A percentile compares a stretch with the other conserved stretches of the same genome.
phyloP scores from a whole-genome alignment of 2,797 vertebrate genomes.

The Chelmon rostratus region DNA sequence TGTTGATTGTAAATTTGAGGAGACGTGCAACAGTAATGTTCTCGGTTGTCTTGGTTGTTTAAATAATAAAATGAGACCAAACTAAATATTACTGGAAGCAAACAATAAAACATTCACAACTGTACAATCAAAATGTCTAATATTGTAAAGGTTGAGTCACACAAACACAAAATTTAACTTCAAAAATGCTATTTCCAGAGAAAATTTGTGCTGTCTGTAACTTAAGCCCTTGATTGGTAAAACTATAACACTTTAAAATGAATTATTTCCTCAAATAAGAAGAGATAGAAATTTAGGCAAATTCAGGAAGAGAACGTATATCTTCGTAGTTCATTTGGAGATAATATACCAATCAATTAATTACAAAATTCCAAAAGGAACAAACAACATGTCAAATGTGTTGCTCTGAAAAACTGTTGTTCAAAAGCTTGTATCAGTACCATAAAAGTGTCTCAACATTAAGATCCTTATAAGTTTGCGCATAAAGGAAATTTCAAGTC shows the following conservation, averaged over 20 bases:
- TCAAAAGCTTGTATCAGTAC: background rate
- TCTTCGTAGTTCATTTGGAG: background rate
- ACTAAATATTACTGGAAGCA: background rate
- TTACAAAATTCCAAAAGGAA: background rate
- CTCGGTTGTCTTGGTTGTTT: conserved; percentile 4
- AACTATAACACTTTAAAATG: conserved; percentile 4
- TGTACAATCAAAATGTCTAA: conserved; percentile 64
- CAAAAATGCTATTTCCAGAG: conserved; percentile 6
- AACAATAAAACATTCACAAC: conserved; percentile 29
- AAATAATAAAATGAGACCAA: conserved; percentile 16
- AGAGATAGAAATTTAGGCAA: background rate
- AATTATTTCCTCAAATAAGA: background rate
- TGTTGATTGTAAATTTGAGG: conserved; percentile 16
- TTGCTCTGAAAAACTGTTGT: background rate
- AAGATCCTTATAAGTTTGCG: conserved; percentile 1
- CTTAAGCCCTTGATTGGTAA: conserved; percentile 54
- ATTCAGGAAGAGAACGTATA: background rate
- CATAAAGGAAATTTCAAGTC: background rate
- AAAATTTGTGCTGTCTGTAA: conserved; percentile 38
- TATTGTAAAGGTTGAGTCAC: conserved; percentile 30
- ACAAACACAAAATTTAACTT: conserved; percentile 29
- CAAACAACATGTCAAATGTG: background rate
- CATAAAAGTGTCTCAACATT: conserved; percentile 2
- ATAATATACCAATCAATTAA: background rate
- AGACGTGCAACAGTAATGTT: conserved; percentile 6